Percentiles rank a stretch among this genome's conserved stretches.
These are phyloP conservation scores for Xylocampa areola DNA, from an alignment of 2,888 invertebrate species.

Conservation along the genomic window DNA sequence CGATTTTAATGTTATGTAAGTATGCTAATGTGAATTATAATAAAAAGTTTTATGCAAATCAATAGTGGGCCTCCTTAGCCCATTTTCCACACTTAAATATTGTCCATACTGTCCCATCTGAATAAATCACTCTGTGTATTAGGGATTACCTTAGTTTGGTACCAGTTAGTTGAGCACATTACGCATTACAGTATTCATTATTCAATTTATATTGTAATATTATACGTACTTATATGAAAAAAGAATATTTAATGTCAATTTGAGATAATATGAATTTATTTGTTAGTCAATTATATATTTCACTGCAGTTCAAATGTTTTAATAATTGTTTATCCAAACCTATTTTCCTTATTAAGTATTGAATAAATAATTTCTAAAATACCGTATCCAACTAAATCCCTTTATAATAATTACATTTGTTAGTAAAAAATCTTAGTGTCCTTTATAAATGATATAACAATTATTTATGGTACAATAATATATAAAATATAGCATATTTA, in stretches of 20 bases:
- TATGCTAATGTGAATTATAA: too few relatives aligned
- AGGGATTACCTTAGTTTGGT: too few relatives aligned
- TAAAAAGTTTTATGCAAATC: too few relatives aligned
- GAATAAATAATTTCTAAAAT: background rate
- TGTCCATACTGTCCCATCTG: too few relatives aligned
- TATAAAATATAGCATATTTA: constrained; percentile 27
- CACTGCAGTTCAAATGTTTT: constrained; percentile 62
- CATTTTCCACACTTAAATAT: too few relatives aligned
- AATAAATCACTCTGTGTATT: too few relatives aligned
- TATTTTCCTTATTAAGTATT: too few relatives aligned
- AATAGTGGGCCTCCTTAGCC: too few relatives aligned
- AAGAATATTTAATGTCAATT: constrained; percentile 79
- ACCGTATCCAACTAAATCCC: background rate
- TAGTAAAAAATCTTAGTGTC: background rate
- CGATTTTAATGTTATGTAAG: too few relatives aligned
- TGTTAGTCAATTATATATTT: constrained; percentile 85
- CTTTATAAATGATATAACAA: constrained; percentile 32
- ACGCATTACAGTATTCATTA: constrained; percentile 17
- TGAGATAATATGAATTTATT: constrained; percentile 76
- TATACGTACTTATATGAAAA: constrained; percentile 54
- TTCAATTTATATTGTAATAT: constrained; percentile 38
- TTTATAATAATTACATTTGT: background rate
- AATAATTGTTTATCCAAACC: constrained; percentile 29
- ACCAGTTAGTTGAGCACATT: constrained; percentile 20
- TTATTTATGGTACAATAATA: constrained; percentile 29